Conservation (phyloP, 2,888 invertebrate genomes). For the Bellardia bayeri region DNA sequence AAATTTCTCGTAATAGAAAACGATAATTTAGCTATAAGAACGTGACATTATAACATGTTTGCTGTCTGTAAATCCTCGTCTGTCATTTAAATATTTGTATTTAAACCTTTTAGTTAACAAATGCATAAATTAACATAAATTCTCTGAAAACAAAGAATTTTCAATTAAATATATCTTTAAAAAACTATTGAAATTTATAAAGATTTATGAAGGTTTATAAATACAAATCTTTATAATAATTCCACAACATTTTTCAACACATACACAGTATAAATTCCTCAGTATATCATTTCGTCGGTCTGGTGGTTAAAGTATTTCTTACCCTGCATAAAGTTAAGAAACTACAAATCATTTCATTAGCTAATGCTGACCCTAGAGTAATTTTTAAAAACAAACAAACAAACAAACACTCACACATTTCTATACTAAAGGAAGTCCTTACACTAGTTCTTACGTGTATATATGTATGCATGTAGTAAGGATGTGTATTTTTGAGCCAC, state of each 20-base stretch:
- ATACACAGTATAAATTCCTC: not conserved
- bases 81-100: too few species aligned
- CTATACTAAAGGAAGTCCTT: not conserved
- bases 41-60: too few species aligned
- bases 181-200: not conserved
- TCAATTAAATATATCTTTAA: not conserved
- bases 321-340: constrained; percentile 19
- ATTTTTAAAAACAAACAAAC: not conserved
- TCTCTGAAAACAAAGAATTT: not conserved
- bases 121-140: constrained; percentile 4
- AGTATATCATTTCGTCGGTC: not conserved
- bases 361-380: constrained; percentile 42
- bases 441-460: not conserved
- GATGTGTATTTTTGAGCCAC: not conserved
- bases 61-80: too few species aligned
- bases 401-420: not conserved
- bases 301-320: not conserved
- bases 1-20: too few species aligned
- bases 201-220: constrained; percentile 11
- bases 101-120: not conserved
- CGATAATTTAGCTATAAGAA: too few species aligned
- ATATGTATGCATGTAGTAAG: not conserved
- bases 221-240: not conserved
- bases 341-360: constrained; percentile 67
- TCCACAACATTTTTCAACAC: not conserved